A percentile compares a stretch with the other conserved stretches of the same genome.
These are phyloP conservation scores for Crematogaster levior DNA, from an alignment of 2,888 invertebrate genomes.

Conservation along the genomic window DNA sequence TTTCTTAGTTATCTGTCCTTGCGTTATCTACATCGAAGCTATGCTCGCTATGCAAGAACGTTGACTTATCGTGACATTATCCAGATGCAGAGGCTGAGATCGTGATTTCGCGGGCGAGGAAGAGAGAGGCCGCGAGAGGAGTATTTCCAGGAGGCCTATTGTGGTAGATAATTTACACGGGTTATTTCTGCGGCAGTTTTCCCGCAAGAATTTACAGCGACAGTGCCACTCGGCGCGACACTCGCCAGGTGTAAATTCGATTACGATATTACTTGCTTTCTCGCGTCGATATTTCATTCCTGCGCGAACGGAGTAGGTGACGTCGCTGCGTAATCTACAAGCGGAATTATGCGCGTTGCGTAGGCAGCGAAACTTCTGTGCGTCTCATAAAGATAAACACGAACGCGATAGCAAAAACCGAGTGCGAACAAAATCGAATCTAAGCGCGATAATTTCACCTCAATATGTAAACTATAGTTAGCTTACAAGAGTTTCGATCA, in stretches of 20 bases:
- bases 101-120: constrained; percentile 22
- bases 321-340: constrained; percentile 55
- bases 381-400: constrained; percentile 38
- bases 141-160: constrained; percentile 57
- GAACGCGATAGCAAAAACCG: constrained; percentile 18
- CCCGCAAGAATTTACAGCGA: constrained; percentile 57
- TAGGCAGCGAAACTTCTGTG: constrained; percentile 43
- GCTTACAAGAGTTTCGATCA: neutral
- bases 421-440: neutral
- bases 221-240: constrained; percentile 36
- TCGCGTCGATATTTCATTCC: constrained; percentile 54
- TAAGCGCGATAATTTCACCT: neutral
- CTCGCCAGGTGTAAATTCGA: constrained; percentile 62
- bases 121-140: neutral
- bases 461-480: constrained; percentile 22
- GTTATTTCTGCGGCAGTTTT: constrained; percentile 48
- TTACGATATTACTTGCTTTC: constrained; percentile 49
- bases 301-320: constrained; percentile 42
- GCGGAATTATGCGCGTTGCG: constrained; percentile 41
- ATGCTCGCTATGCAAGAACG: constrained; percentile 1
- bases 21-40: neutral
- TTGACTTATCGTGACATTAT: constrained; percentile 35
- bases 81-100: neutral
- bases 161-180: constrained; percentile 63
- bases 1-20: neutral